Evolutionary conservation across 2,888 invertebrate species (phyloP), one percentile per base, ranked within the genome.

Genomic region (Drosophila borborema): DNA sequence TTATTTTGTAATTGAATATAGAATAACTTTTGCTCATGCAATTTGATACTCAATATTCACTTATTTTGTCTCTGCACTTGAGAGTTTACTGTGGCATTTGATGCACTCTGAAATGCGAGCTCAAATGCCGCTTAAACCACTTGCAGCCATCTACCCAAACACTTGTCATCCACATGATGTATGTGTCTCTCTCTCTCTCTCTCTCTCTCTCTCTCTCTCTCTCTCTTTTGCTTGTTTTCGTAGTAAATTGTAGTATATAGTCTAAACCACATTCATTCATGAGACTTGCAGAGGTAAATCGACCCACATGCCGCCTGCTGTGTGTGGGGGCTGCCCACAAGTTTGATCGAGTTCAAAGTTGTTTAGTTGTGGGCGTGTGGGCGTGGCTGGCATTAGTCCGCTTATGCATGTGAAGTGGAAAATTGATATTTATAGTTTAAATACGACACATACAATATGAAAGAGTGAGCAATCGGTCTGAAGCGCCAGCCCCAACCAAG

Each of bases 181-280:
- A 9, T 20, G 10, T 28, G 2, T 23, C 18, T 20, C 12, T 12
- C 12, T 34, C 9, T 5, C 16, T 9, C 20, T 54, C 12, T 23
- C 16, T 38, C 12, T 20, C 8, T 23, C 6, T 36, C 10, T 40
- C 40, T 40, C 6, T 6, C 2, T 40, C 40, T 40, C 40, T 16
- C 16, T 5, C 40, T 40, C 16, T 16, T 2, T 40, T 16, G 20
- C 59, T 36, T 16, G 45, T 64, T 49, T 49, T 67, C 65, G 72
- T 77, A 72, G 74, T 77, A 80, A 77, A 69, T 72, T 69, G 28
- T 65, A 79, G 81, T 72, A 53, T 72, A 62, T 68, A 54, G 75
- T 63, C 58, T 64, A 75, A 64, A 64, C 68, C 78, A 64, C 62
- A 62, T 81, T 79, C 83, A 86, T 86, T 84, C 84, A 84, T 84